phyloP scores from a whole-genome alignment of 2,888 invertebrate species.

The Gari tellinella region DNA sequence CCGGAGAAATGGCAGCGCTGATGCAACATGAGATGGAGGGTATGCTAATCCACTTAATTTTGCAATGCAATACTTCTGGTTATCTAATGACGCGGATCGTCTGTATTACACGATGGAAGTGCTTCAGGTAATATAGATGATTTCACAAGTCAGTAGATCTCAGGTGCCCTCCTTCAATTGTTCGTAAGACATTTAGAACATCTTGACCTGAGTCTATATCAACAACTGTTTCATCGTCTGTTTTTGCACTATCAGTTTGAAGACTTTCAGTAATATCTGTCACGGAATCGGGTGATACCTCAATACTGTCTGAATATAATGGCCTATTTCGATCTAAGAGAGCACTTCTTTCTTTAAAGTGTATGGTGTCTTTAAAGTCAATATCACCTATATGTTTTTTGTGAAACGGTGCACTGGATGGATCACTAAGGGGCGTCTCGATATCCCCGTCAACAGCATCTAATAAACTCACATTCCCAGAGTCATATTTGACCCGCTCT shows the following conservation, averaged over 20 bases:
- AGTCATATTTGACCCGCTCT: constrained; percentile 35
- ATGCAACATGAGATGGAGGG: no score
- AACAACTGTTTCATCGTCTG: constrained; percentile 40
- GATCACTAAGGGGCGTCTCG: background rate
- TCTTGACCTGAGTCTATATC: background rate
- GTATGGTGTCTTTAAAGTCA: background rate
- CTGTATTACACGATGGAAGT: no score
- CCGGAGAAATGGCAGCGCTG: no score
- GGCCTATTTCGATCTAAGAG: background rate
- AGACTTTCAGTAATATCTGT: constrained; percentile 57
- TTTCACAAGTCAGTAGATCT: no score
- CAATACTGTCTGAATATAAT: constrained; percentile 9
- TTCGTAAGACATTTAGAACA: no score
- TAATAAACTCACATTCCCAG: constrained; percentile 45
- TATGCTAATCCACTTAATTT: no score
- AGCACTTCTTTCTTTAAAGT: background rate
- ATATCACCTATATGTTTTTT: background rate
- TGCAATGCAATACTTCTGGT: no score
- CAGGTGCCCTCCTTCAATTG: no score
- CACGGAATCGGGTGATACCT: constrained; percentile 50
- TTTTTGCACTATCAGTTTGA: constrained; percentile 44
- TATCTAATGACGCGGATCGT: no score
- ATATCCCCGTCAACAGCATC: background rate
- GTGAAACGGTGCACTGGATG: background rate
- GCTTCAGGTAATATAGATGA: no score